Conservation (phyloP, 2,888 invertebrate species). For the Drosophila glabriapex region DNA sequence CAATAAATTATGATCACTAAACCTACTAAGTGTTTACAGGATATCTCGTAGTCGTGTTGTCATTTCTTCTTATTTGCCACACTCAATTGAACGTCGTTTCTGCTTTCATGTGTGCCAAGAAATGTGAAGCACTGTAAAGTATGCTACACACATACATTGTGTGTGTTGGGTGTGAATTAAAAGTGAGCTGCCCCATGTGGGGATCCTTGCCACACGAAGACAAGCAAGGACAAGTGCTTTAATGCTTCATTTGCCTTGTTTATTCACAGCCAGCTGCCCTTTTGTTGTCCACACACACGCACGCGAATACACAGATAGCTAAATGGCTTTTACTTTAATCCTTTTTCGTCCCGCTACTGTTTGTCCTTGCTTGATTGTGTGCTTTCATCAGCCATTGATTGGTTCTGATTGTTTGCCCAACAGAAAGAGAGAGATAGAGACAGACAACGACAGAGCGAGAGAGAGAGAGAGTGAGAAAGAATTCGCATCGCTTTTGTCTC, state of each 20-base stretch:
- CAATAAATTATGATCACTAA: neutral
- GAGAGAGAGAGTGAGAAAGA: neutral
- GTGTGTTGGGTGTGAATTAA: constrained; percentile 55
- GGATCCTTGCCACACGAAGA: constrained; percentile 39
- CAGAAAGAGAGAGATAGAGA: neutral
- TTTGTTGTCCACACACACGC: constrained; percentile 69
- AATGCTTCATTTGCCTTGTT: constrained; percentile 84
- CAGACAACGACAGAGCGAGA: neutral
- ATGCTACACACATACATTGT: constrained; percentile 24
- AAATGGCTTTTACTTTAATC: constrained; percentile 83
- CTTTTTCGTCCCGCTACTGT: constrained; percentile 65
- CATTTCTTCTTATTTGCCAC: neutral
- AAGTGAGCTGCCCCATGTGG: constrained; percentile 45
- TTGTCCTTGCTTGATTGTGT: constrained; percentile 64
- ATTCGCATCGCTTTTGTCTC: constrained; percentile 31
- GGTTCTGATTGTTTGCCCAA: constrained; percentile 69
- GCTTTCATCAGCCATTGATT: constrained; percentile 74
- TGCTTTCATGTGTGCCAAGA: constrained; percentile 74
- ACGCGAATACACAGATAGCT: constrained; percentile 16
- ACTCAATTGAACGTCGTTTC: constrained; percentile 70
- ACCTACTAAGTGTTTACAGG: neutral
- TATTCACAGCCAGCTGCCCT: constrained; percentile 75
- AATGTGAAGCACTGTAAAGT: constrained; percentile 59
- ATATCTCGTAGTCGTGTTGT: neutral
- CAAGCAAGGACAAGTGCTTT: constrained; percentile 77